Evolutionary conservation across 2,888 invertebrate genomes (phyloP).

Genomic region (Volucella inflata): DNA sequence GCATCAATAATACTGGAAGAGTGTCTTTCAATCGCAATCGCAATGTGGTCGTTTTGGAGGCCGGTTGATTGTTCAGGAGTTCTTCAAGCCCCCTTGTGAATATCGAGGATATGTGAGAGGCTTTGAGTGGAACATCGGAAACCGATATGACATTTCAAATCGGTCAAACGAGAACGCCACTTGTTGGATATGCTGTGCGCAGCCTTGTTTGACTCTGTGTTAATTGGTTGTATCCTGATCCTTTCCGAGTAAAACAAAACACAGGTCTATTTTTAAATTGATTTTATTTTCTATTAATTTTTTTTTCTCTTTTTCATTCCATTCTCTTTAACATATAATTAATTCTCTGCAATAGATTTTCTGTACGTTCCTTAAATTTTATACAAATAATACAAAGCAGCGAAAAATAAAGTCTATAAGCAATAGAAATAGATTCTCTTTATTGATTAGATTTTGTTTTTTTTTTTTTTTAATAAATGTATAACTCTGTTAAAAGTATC

Average conservation of each 20-base stretch:
- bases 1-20: no score
- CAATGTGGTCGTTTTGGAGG: no score
- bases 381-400: conserved; percentile 63
- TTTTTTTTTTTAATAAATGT: conserved; percentile 11
- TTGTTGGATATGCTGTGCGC: no score
- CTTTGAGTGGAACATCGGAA: no score
- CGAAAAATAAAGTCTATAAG: conserved; percentile 31
- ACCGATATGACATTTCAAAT: no score
- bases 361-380: conserved; percentile 43
- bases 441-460: conserved; percentile 1
- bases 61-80: no score
- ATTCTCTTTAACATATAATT: conserved; percentile 41
- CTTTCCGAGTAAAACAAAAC: background rate
- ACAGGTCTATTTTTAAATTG: background rate
- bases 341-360: conserved; percentile 57
- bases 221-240: no score
- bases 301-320: conserved; percentile 46
- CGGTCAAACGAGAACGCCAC: no score
- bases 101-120: no score
- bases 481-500: conserved; percentile 55
- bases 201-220: no score
- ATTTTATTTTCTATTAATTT: conserved; percentile 4
- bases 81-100: no score
- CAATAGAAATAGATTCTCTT: conserved; percentile 54
- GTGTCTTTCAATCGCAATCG: no score